phyloP scores from a whole-genome alignment of 2,888 invertebrate genomes.

The Phytoseiulus persimilis region DNA sequence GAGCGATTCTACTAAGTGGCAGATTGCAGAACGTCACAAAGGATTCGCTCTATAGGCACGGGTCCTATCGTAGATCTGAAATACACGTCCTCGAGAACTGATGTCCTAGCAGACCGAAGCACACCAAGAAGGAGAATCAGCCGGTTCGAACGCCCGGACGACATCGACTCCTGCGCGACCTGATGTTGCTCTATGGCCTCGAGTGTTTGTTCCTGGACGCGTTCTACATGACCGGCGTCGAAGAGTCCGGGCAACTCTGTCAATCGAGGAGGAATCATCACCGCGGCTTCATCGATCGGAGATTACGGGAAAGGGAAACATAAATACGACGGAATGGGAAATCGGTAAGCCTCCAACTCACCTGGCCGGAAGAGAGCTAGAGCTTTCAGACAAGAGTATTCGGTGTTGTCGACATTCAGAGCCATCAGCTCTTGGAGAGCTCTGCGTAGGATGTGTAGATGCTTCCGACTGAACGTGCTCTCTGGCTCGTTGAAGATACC shows the following conservation, averaged over 20 bases:
- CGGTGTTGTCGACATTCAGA: constrained; percentile 66
- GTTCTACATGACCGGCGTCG: constrained; percentile 10
- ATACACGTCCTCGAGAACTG: constrained; percentile 61
- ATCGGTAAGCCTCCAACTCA: constrained; percentile 49
- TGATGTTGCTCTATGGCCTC: constrained; percentile 13
- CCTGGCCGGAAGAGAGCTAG: constrained; percentile 72
- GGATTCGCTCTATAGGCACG: constrained; percentile 62
- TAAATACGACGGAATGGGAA: too few relatives aligned
- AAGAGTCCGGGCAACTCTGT: constrained; percentile 28
- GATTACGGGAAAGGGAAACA: too few relatives aligned
- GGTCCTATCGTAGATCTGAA: constrained; percentile 70
- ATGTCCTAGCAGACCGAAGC: constrained; percentile 54
- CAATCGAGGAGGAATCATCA: not conserved
- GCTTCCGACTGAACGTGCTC: constrained; percentile 55
- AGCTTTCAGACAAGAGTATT: constrained; percentile 75
- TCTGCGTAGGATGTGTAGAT: constrained; percentile 54
- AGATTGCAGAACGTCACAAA: constrained; percentile 60
- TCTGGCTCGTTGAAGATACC: constrained; percentile 42
- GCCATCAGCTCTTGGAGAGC: constrained; percentile 61
- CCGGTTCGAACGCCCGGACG: not conserved
- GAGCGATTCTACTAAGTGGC: not conserved
- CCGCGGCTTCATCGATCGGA: not conserved
- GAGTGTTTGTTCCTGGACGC: constrained; percentile 19
- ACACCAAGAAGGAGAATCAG: constrained; percentile 6
- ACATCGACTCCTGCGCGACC: not conserved